Base-by-base conservation (phyloP, 2,888 invertebrate species). In the Sphecodes monilicornis region DNA sequence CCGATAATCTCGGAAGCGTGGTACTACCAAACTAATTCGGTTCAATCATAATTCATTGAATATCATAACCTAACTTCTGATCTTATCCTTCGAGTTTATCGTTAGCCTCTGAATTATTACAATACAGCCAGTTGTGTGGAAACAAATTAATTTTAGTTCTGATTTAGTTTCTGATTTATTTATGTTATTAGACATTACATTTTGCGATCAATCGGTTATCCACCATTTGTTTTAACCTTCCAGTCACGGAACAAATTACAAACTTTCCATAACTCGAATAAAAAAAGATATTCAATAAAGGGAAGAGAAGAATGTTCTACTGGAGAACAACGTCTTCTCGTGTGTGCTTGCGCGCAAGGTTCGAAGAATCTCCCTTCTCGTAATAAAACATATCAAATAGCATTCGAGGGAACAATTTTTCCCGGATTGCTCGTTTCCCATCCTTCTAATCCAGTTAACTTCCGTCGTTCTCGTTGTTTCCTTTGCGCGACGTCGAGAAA, bases 371-470 rank as follows among this genome's bases (percentile, higher is more conserved):
- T 66, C 36, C n/a, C 36, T 71, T 72, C 32, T 22, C 1, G 39
- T 3, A 39, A 73, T 54, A 73, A 54, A 54, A 54, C 50, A 60
- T 64, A 22, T 32, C n/a, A n/a, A 36, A 54, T 13, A 8, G 32
- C 36, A 22, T 73, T 73, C 36, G 26, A 41, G 73, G 41, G 32
- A 74, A 60, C 66, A 54, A 76, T 72, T 66, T 66, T 72, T 64
- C 77, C 16, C 41, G 18, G 8, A 13, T 64, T 39, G 36, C 11
- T 64, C 71, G 50, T 18, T 50, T 13, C 18, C 46, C 50, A 72
- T 69, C 57, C 32, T 46, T 36, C 60, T 75, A 77, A 73, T 79
- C 72, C 64, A 64, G 73, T 79, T 70, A 73, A 66, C 69, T 73
- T 76, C 41, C 68, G 11, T 4, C 29, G 11, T 32, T 11, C 10